Conservation (phyloP, 2,888 invertebrate genomes). For the Macrophya alboannulata region DNA sequence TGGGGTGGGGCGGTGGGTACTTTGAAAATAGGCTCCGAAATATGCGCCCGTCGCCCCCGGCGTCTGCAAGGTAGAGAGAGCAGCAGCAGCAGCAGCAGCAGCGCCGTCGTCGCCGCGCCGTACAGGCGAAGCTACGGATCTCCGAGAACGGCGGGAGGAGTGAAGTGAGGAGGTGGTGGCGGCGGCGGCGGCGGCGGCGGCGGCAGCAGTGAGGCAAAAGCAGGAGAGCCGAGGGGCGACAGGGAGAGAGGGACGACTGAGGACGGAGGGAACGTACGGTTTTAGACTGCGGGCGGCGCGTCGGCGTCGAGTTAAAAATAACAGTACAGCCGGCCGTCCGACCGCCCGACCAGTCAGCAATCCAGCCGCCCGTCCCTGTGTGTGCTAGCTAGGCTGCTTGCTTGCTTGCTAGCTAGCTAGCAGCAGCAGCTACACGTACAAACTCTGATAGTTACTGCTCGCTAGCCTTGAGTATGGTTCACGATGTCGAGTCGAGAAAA, state of each 20-base stretch:
- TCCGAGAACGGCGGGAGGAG: constrained; percentile 59
- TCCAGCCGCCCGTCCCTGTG: constrained; percentile 43
- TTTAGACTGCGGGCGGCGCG: constrained; percentile 78
- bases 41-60: constrained; percentile 64
- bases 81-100: constrained; percentile 57
- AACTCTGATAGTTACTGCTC: constrained; percentile 46
- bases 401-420: constrained; percentile 18
- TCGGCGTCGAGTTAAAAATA: constrained; percentile 80
- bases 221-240: constrained; percentile 65
- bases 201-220: constrained; percentile 37
- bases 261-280: constrained; percentile 74
- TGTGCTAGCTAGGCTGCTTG: neutral
- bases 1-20: constrained; percentile 57
- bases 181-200: constrained; percentile 61
- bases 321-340: constrained; percentile 74
- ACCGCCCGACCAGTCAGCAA: constrained; percentile 63
- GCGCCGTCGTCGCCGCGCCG: constrained; percentile 59
- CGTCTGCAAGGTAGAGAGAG: constrained; percentile 45
- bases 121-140: constrained; percentile 39
- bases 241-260: constrained; percentile 63
- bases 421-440: constrained; percentile 42
- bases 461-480: constrained; percentile 50
- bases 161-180: constrained; percentile 59
- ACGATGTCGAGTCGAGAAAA: constrained; percentile 3
- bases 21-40: constrained; percentile 76